Evolutionary conservation across 2,888 invertebrate species (phyloP).

Genomic region (Luperina testacea): DNA sequence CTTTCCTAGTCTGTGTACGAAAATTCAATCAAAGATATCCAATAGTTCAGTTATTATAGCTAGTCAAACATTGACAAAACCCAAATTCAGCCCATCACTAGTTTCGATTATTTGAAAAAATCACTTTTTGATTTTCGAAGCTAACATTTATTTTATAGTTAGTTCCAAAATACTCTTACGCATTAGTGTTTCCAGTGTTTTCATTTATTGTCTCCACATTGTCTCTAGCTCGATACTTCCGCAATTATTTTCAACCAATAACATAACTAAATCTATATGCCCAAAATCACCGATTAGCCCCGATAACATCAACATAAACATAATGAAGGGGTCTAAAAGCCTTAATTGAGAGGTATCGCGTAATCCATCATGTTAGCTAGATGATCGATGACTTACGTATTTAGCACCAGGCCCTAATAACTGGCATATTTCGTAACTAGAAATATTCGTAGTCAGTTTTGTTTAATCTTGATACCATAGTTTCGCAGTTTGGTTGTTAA

Average conservation of each 20-base stretch:
- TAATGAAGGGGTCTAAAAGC: slow-evolving; percentile 62
- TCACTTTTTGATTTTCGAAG: no score
- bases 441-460: slow-evolving; percentile 52
- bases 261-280: background rate
- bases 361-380: slow-evolving; percentile 67
- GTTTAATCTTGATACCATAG: slow-evolving; percentile 53
- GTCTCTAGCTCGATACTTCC: background rate
- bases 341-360: slow-evolving; percentile 61
- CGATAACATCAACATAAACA: slow-evolving; percentile 58
- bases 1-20: background rate
- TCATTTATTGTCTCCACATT: background rate
- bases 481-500: slow-evolving; percentile 40
- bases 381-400: slow-evolving; percentile 65
- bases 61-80: background rate
- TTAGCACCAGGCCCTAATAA: slow-evolving; percentile 45
- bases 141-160: no score
- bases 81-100: background rate
- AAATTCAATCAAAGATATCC: background rate
- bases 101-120: no score
- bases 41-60: background rate
- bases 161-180: background rate
- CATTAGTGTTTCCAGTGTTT: background rate
- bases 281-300: slow-evolving; percentile 34
- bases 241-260: background rate
- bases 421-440: slow-evolving; percentile 50